Evolutionary conservation across 2,888 invertebrate species (phyloP), one percentile per base, ranked within the genome.

Genomic region (Zeuzera pyrina): DNA sequence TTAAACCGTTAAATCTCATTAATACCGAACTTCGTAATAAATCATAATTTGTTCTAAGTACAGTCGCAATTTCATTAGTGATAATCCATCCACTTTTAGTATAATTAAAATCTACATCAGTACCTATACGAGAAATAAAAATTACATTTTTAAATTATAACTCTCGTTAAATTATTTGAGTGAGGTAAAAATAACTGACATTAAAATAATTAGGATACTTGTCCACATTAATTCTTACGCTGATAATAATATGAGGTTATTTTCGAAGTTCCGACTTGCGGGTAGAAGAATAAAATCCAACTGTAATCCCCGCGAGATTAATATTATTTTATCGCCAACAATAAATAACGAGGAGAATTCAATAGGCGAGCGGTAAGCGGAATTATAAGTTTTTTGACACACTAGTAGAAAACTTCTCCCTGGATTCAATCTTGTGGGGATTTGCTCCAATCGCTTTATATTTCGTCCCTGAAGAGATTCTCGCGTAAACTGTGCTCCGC

Each of bases 301-400:
- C 52, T 52, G 57, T 69, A 74, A 79, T 78, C 68, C 83, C 68
- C 77, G 36, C 56, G 76, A 74, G 81, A 79, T 83, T 83, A 83
- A 83, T 83, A 83, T 81, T 79, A 78, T 83, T 83, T 83, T 81
- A 83, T 83, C 78, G 73, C 69, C 56, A 62, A 77, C 78, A 69
- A 83, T 83, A 81, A 81, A 81, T 79, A 83, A 76, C 63, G 59
- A 63, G 65, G 11, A 51, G 73, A 77, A 81, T 79, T 83, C 78
- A 83, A 83, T 81, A 73, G 76, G 49, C 59, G 52, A 55, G 56
- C 57, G 56, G 62, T 57, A 52, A 62, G 58, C 57, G 59, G 66
- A 64, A 69, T 77, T 76, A 74, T 64, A 79, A 81, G 72, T 79
- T 79, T 76, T 78, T 77, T 76, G 76, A 77, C 72, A 60, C 60